A percentile compares a stretch with the other conserved stretches of the same genome.
Conservation (phyloP, 2,113 vertebrate species). For the Halcyon senegalensis region DNA sequence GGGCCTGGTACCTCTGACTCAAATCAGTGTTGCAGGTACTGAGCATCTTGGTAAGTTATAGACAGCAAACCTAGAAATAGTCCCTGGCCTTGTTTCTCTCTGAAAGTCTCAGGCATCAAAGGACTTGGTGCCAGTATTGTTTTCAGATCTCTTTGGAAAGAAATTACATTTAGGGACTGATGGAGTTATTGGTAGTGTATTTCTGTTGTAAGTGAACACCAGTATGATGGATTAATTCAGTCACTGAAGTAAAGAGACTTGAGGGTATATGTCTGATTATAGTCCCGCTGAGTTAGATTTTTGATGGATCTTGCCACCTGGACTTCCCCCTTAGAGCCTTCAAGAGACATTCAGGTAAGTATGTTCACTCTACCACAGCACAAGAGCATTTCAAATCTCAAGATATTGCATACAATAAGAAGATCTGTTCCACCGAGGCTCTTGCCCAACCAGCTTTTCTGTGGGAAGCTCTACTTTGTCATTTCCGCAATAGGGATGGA, state of each 20-base stretch:
- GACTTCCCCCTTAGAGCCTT: background rate
- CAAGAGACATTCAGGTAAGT: background rate
- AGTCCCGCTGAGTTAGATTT: background rate
- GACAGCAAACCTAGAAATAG: background rate
- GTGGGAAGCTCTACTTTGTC: background rate
- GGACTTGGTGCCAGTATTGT: background rate
- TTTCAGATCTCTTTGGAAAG: background rate
- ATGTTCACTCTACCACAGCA: background rate
- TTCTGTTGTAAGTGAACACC: background rate
- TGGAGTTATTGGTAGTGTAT: background rate
- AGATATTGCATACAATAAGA: background rate
- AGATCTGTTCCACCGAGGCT: background rate
- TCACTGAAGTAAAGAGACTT: conserved; percentile 9
- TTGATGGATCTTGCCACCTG: background rate
- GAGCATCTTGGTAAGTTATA: background rate
- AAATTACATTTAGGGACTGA: background rate
- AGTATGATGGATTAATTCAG: conserved; percentile 22
- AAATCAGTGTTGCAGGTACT: background rate
- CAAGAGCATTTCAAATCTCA: background rate
- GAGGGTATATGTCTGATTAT: background rate
- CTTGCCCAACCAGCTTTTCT: background rate
- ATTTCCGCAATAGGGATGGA: background rate
- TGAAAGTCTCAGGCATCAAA: background rate
- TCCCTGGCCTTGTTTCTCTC: background rate
- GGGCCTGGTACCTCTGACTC: background rate